These are phyloP conservation scores for Ophion slaviceki DNA, from an alignment of 2,888 invertebrate genomes.

Conservation along the genomic window DNA sequence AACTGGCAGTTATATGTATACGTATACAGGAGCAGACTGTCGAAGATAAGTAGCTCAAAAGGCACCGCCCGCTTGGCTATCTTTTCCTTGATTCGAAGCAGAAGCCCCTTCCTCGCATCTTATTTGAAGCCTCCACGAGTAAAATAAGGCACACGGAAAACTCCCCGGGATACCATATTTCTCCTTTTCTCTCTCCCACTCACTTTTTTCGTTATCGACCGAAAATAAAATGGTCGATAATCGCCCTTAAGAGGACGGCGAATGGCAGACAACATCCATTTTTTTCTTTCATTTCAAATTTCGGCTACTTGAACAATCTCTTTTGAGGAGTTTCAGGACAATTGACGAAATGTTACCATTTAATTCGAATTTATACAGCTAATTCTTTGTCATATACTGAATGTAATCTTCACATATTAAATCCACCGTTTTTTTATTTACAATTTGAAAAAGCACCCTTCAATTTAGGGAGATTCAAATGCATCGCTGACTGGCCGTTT, in stretches of 20 bases:
- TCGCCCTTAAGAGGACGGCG: not conserved
- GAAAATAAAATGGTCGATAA: constrained; percentile 13
- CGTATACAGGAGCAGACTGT: constrained; percentile 49
- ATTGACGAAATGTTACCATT: too few relatives aligned
- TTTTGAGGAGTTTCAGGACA: too few relatives aligned
- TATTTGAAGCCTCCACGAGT: constrained; percentile 66
- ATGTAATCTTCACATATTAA: too few relatives aligned
- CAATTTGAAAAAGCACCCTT: too few relatives aligned
- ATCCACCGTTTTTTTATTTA: too few relatives aligned
- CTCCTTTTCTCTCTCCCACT: not conserved
- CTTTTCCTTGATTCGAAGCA: constrained; percentile 75
- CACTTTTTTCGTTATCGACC: constrained; percentile 8
- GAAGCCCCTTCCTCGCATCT: constrained; percentile 71
- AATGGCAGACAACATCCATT: not conserved
- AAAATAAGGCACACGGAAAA: constrained; percentile 22
- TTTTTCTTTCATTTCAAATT: not conserved
- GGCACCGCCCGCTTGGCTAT: constrained; percentile 75
- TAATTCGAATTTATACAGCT: too few relatives aligned
- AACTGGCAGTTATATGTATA: constrained; percentile 5
- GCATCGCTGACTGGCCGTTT: too few relatives aligned
- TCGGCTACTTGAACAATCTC: not conserved
- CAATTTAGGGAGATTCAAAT: too few relatives aligned
- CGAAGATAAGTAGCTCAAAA: constrained; percentile 69
- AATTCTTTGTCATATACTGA: too few relatives aligned
- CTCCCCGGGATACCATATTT: constrained; percentile 12